These are phyloP conservation scores for Cotesia vestalis DNA, from an alignment of 1,140 invertebrate species.

Conservation along the genomic window DNA sequence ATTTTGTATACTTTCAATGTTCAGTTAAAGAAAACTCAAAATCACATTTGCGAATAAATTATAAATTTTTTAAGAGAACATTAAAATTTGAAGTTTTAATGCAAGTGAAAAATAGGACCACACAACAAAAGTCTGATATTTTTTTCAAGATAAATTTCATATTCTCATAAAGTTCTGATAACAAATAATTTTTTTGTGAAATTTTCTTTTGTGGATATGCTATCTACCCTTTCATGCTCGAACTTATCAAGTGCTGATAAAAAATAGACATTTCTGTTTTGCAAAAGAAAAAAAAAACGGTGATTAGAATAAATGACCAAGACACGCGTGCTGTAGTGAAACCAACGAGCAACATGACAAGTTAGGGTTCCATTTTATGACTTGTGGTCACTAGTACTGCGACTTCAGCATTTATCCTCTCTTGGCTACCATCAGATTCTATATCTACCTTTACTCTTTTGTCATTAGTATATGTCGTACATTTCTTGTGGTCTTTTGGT, in stretches of 20 bases:
- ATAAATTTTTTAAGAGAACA: too few species aligned
- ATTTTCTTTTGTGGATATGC: not conserved
- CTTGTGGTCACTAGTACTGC: slow-evolving; percentile 37
- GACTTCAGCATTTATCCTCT: slow-evolving; percentile 58
- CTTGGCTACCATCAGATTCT: slow-evolving; percentile 30
- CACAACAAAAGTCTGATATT: too few species aligned
- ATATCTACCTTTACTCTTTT: slow-evolving; percentile 10
- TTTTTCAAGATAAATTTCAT: not conserved
- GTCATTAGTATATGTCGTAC: not conserved
- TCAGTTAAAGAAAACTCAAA: too few species aligned
- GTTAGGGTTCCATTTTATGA: slow-evolving; percentile 53
- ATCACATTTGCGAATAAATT: too few species aligned
- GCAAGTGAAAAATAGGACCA: too few species aligned
- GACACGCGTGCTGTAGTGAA: slow-evolving; percentile 34
- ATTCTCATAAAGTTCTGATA: too few species aligned
- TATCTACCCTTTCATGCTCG: not conserved
- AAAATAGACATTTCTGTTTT: not conserved
- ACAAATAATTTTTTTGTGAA: too few species aligned
- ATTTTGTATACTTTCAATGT: too few species aligned
- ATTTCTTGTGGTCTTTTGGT: not conserved
- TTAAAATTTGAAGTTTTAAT: too few species aligned
- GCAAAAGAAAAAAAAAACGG: not conserved
- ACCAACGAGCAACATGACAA: slow-evolving; percentile 56
- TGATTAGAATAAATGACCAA: slow-evolving; percentile 6
- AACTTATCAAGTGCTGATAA: not conserved